Evolutionary conservation across 2,113 vertebrate species (phyloP).

Genomic region (Bubo scandiacus): DNA sequence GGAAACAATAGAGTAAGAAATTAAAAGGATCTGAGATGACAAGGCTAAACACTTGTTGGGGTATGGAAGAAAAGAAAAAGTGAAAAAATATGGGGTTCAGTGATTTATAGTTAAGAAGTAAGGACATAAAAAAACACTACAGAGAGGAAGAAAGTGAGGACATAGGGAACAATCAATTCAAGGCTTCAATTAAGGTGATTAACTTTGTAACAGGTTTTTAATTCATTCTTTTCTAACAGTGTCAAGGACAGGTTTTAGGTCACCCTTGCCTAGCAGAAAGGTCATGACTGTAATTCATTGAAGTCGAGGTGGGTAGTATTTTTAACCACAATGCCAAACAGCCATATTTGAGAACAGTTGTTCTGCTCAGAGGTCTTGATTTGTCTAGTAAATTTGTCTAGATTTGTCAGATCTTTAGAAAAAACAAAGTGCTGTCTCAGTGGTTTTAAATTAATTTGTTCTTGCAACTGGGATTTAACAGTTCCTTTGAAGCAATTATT

Average conservation of each 20-base stretch:
- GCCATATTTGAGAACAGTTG: not conserved
- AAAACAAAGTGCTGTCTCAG: slow-evolving; percentile 7
- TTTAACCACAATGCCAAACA: not conserved
- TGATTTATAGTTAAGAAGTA: not conserved
- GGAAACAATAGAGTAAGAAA: not conserved
- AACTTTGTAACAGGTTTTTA: not conserved
- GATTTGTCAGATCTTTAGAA: slow-evolving; percentile 22
- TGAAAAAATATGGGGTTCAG: not conserved
- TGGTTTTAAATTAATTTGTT: slow-evolving; percentile 64
- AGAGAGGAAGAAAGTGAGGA: not conserved
- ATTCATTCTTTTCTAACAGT: not conserved
- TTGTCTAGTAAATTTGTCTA: slow-evolving; percentile 9
- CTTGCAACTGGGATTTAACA: slow-evolving; percentile 47
- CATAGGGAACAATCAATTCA: not conserved
- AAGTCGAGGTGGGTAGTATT: not conserved
- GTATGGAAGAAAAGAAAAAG: not conserved
- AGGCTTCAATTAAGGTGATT: not conserved
- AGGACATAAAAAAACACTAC: not conserved
- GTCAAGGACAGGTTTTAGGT: not conserved
- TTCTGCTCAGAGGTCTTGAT: not conserved
- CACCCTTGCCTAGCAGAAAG: not conserved
- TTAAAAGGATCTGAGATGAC: not conserved
- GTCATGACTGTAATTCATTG: not conserved
- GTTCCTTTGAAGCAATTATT: slow-evolving; percentile 68
- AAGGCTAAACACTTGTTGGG: not conserved